Base-by-base conservation (phyloP, 2,797 vertebrate species). In the Zenarchopterus dispar region DNA sequence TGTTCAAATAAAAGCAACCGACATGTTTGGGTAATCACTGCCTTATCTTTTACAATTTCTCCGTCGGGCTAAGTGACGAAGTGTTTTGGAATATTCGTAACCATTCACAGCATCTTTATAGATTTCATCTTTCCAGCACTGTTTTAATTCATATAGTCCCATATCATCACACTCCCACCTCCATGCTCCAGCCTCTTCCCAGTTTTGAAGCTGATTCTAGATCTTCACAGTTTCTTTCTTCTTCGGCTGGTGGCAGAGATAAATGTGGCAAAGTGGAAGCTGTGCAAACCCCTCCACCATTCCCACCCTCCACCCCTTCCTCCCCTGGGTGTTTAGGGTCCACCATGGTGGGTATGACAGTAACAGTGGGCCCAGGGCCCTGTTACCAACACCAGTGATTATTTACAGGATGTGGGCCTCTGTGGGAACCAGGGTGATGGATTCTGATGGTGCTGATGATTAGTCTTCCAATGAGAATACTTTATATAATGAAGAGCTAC, bases 381-480 rank as follows among this genome's bases (percentile, higher is more conserved):
- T 78, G 73, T 61, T 84, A 77, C 73, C 24, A n/a, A 82, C 67
- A 78, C 67, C 8, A n/a, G 85, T 75, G 74, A 89, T 91, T 85
- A 86, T 88, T 91, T 94, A 85, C 85, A 39, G 74, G 85, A 86
- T 88, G 88, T 73, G 84, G 85, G 89, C 90, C 85, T 90, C 94
- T 84, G 92, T 88, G 91, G 84, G 88, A 94, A 85, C 80, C n/a
- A 39, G 80, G 83, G 87, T 95, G 94, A 96, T 94, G 92, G 92
- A 96, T 96, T 93, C 91, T 93, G 95, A 95, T 88, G 91, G 89
- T 87, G 83, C 88, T 84, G 92, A 97, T 97, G 95, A 97, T 96
- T 92, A 93, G 92, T 96, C 94, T 95, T 96, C 94, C 95, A 95
- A 95, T 95, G 94, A 95, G 93, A 93, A 90, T 95, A 95, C 97